These are phyloP conservation scores for Dynastes tityus DNA, from an alignment of 2,888 invertebrate genomes.

Conservation along the genomic window DNA sequence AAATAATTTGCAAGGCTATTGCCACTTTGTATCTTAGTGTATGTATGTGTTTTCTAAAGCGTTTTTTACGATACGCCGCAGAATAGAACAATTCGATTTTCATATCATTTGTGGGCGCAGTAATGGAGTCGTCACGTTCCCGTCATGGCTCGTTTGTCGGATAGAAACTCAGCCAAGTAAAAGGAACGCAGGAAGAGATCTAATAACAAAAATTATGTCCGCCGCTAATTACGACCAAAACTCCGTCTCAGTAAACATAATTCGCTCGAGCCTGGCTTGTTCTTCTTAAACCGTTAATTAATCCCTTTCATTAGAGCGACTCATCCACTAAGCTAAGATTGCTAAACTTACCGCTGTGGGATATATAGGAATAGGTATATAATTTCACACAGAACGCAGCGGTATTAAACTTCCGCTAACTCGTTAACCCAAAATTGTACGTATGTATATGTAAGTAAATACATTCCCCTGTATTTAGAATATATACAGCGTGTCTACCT, in stretches of 20 bases:
- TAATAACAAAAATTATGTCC: slow-evolving; percentile 57
- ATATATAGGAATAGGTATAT: slow-evolving; percentile 37
- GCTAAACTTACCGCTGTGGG: slow-evolving; percentile 23
- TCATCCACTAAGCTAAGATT: slow-evolving; percentile 39
- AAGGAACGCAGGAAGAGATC: slow-evolving; percentile 46
- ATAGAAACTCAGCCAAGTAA: slow-evolving; percentile 55
- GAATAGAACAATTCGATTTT: slow-evolving; percentile 7
- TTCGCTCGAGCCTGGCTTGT: slow-evolving; percentile 59
- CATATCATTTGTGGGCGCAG: neutral
- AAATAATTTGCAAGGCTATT: no score
- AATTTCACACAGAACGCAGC: slow-evolving; percentile 21
- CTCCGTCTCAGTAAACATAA: slow-evolving; percentile 55
- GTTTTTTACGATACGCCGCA: neutral
- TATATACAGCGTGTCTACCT: no score
- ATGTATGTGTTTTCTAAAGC: no score
- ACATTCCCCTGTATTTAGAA: neutral
- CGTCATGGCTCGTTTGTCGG: slow-evolving; percentile 17
- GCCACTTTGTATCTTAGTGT: no score
- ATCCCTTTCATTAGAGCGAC: slow-evolving; percentile 60
- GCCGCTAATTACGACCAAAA: slow-evolving; percentile 59
- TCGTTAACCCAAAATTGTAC: slow-evolving; percentile 34
- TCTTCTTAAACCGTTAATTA: slow-evolving; percentile 62
- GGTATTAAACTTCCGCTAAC: slow-evolving; percentile 37
- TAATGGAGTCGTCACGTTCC: slow-evolving; percentile 24
- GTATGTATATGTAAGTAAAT: slow-evolving; percentile 30